Conservation (phyloP, 2,888 invertebrate genomes). For the Calephelis perditalis region DNA sequence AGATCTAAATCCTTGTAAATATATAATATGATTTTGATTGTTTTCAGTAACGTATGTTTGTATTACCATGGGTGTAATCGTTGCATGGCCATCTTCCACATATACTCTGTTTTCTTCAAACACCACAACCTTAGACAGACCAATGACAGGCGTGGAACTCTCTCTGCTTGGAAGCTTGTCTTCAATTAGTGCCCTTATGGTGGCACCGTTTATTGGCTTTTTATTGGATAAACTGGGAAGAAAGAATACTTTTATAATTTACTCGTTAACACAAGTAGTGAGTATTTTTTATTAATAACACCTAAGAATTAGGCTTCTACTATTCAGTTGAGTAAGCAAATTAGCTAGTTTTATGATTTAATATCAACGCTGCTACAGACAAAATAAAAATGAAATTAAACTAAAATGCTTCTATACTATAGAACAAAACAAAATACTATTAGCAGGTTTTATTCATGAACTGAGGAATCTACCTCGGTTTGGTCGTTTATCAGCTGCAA, state of each 20-base stretch:
- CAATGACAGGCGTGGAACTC: constrained; percentile 34
- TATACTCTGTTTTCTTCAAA: constrained; percentile 30
- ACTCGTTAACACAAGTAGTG: constrained; percentile 24
- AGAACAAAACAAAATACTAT: no score
- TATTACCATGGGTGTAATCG: constrained; percentile 30
- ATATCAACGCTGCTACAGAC: no score
- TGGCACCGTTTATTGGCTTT: constrained; percentile 31
- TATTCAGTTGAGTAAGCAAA: no score
- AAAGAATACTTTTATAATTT: constrained; percentile 31
- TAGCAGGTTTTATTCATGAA: no score
- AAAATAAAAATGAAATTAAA: no score
- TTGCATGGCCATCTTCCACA: constrained; percentile 36
- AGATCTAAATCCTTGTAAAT: no score
- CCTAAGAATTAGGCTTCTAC: no score
- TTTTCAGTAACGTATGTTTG: constrained; percentile 33
- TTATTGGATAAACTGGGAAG: constrained; percentile 33
- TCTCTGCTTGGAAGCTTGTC: constrained; percentile 33
- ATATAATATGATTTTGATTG: neutral
- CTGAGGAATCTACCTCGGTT: no score
- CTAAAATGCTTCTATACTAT: no score
- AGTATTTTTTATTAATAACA: no score
- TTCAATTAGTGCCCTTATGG: constrained; percentile 32
- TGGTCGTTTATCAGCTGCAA: no score
- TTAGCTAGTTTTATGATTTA: no score
- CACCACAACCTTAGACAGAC: constrained; percentile 34